Percentiles rank a stretch among this genome's conserved stretches.
Evolutionary conservation across 2,113 vertebrate species (phyloP).

Genomic region (rat (Rattus norvegicus)): GRCr8 NC_086038.1:31415501-31416000

Average conservation of each 20-base stretch:
- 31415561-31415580: neutral
- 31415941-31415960: neutral
- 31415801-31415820: neutral
- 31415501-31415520: neutral
- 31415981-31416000: neutral
- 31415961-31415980: conserved; percentile 35
- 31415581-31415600: conserved; percentile 15
- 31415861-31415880: neutral
- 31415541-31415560: neutral
- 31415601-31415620: neutral
- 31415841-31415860: neutral
- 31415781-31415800: neutral
- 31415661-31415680: conserved; percentile 67
- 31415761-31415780: conserved; percentile 94
- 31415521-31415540: neutral
- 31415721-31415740: conserved; percentile 95
- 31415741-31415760: conserved; percentile 95
- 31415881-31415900: conserved; percentile 43
- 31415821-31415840: conserved; percentile 18
- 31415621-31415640: neutral
- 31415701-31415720: conserved; percentile 96
- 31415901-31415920: neutral
- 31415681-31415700: conserved; percentile 90
- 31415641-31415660: neutral
- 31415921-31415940: neutral